Base-by-base conservation (phyloP, 2,888 invertebrate species). In the Geotrupes spiniger region DNA sequence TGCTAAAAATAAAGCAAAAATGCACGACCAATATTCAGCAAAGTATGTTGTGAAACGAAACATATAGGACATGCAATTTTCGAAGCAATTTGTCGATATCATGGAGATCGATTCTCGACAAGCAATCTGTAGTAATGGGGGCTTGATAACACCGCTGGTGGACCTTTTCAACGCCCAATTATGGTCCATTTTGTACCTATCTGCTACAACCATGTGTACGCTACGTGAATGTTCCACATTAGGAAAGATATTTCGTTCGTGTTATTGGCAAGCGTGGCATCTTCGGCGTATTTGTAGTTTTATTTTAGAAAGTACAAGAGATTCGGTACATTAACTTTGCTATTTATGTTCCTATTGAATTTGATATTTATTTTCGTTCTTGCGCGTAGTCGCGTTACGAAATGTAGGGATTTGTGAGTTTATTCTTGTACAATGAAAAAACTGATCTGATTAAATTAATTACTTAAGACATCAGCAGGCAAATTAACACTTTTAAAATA, bases 1-100 rank as follows among this genome's bases (percentile, higher is more conserved):
- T 21, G 21, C 6, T 21, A 6, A 21, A 21, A 21, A 21, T 21
- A 6, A 21, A 21, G 3, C 3, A 21, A 21, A 21, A 21, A 21
- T 21, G 21, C 4, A 21, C 33, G 8, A 33, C 12, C 33, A 2
- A 33, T 33, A 10, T 33, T 33, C 33, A 8, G 14, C 33, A 33
- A 33, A 14, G 11, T 33, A 33, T 12, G 4, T 15, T 33, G 33
- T 15, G 11, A 33, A 33, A 33, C 33, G 33, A 37, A 42, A 25
- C 37, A 27, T 14, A 16, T 40, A 26, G 45, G 37, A 36, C 28
- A 36, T 27, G 36, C 36, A 49, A 49, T 49, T 49, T 49, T 49
- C 45, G 38, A 36, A 21, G 42, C 50, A 41, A 51, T 51, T 51
- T 51, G 42, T 46, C 46, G 50, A 46, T 46, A 46, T 39, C 37